Base-by-base conservation (phyloP, 2,797 vertebrate species). In the Tachyglossus aculeatus region DNA sequence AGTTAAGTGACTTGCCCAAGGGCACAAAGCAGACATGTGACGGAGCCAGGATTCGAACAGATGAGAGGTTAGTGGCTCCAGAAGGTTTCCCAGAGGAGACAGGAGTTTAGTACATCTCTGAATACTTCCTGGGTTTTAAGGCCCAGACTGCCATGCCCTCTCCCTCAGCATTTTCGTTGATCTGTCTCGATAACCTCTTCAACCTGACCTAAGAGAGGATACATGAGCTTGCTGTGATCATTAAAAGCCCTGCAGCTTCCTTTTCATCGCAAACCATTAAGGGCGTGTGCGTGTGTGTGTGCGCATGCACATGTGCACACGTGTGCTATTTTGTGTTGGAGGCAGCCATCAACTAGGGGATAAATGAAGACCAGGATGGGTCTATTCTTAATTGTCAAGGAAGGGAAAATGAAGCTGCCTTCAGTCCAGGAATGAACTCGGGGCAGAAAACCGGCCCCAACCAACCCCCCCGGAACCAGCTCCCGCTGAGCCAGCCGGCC, bases 351-450 rank as follows among this genome's bases (percentile, higher is more conserved):
- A 37, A 5, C 33, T 3, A 40, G 32, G 12, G 47, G 38, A 25
- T 61, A 45, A 52, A 51, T 39, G 13, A 21, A 69, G 43, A 36
- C 33, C n/a, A n/a, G n/a, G n/a, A n/a, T n/a, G n/a, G n/a, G n/a
- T n/a, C n/a, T n/a, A n/a, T n/a, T n/a, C n/a, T n/a, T n/a, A n/a
- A n/a, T n/a, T n/a, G n/a, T n/a, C n/a, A n/a, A n/a, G n/a, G n/a
- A n/a, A n/a, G n/a, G n/a, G n/a, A n/a, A n/a, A n/a, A n/a, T n/a
- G n/a, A n/a, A n/a, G n/a, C n/a, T n/a, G n/a, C n/a, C n/a, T n/a
- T 67, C 60, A 40, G 54, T 45, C 24, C 21, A 40, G 59, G 33
- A 19, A 15, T 11, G 33, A 65, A 19, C 1, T 24, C 53, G 40
- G 9, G 19, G 58, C 25, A 43, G n/a, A 3, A 9, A 21, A 4